phyloP scores from a whole-genome alignment of 64 coral and sea anemone genomes.

The Stichodactyla helianthus region DNA sequence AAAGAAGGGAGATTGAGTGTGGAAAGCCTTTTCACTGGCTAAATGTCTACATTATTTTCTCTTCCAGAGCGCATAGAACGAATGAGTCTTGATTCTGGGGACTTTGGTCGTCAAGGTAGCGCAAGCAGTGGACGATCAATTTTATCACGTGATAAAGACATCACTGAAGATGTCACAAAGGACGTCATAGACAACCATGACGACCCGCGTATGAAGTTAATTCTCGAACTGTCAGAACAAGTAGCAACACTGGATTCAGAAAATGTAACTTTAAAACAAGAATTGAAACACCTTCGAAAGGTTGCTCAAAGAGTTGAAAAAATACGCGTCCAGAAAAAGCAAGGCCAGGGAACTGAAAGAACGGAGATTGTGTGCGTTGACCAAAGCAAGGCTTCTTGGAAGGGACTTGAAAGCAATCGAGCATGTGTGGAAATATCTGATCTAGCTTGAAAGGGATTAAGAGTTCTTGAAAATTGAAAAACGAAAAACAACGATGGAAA shows the following conservation, averaged over 20 bases:
- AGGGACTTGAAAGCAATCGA: background rate
- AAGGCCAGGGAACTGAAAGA: background rate
- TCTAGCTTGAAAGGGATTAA: background rate
- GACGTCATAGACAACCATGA: slow-evolving; percentile 8
- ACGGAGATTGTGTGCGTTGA: background rate
- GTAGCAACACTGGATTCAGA: slow-evolving; percentile 54
- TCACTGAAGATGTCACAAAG: background rate
- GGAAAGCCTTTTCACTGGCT: background rate
- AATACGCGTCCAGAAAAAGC: slow-evolving; percentile 3
- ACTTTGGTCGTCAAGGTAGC: slow-evolving; percentile 41
- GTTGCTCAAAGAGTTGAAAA: slow-evolving; percentile 59
- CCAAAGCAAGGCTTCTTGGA: background rate
- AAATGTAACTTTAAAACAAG: slow-evolving; percentile 46
- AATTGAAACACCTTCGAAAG: slow-evolving; percentile 47
- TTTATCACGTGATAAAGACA: slow-evolving; percentile 4
- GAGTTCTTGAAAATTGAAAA: background rate
- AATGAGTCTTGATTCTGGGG: slow-evolving; percentile 37
- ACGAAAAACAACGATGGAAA: background rate
- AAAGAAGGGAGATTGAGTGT: no score
- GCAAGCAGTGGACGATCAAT: slow-evolving; percentile 32
- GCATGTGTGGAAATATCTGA: background rate
- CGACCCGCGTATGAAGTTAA: slow-evolving; percentile 44
- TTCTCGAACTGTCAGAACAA: slow-evolving; percentile 63
- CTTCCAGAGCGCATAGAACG: slow-evolving; percentile 40
- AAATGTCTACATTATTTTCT: background rate